Conservation (phyloP, 2,113 vertebrate genomes). For the Apaloderma vittatum region DNA sequence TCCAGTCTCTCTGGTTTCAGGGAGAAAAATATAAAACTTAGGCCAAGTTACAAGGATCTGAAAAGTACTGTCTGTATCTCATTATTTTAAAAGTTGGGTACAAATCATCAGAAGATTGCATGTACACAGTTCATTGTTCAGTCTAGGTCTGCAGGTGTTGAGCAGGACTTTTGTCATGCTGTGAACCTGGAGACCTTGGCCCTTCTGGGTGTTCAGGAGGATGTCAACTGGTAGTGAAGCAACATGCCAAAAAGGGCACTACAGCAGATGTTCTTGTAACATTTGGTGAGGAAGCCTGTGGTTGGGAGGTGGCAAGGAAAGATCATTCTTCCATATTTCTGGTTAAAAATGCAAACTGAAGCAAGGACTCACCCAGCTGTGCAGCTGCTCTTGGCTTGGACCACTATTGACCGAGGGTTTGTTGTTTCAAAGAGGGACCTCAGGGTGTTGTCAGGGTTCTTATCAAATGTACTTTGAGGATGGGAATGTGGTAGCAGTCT, state of each 20-base stretch:
- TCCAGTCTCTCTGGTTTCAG: neutral
- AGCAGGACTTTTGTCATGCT: neutral
- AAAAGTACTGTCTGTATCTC: rapidly evolving
- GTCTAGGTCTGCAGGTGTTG: neutral
- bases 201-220: neutral
- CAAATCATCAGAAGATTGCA: neutral
- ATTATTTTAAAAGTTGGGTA: neutral
- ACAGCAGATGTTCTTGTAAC: neutral
- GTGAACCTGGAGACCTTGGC: neutral
- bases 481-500: neutral
- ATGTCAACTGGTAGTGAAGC: neutral
- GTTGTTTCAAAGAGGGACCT: neutral
- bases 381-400: neutral
- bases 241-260: neutral
- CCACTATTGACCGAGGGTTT: neutral
- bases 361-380: neutral
- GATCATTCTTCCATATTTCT: neutral
- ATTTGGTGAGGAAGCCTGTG: neutral
- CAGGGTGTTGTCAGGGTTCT: neutral
- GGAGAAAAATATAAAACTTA: neutral
- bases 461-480: neutral
- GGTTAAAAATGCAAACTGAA: neutral
- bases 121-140: neutral
- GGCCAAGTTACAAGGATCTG: neutral
- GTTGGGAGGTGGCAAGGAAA: neutral